These are phyloP conservation scores for Periophthalmus magnuspinnatus DNA, from an alignment of 2,797 vertebrate species.

Conservation along the genomic window DNA sequence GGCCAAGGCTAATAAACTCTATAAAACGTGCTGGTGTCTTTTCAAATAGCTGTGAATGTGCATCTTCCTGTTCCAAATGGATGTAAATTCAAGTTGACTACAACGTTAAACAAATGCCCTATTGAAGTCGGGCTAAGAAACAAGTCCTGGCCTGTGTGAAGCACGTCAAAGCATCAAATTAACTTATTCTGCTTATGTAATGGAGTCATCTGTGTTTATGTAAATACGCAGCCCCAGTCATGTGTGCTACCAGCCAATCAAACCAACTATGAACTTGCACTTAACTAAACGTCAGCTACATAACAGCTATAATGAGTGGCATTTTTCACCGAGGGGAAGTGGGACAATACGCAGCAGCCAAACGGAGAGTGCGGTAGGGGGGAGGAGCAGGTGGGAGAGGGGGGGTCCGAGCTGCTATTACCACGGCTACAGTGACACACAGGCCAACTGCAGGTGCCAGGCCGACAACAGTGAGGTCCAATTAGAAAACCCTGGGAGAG, in stretches of 20 bases:
- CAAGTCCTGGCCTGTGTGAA: not conserved
- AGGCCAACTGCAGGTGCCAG: conserved; percentile 75
- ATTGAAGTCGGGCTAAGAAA: not conserved
- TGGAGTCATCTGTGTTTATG: conserved; percentile 14
- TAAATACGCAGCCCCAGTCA: conserved; percentile 7
- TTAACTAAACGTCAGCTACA: conserved; percentile 30
- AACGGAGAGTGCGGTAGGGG: conserved; percentile 42
- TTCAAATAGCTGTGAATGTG: not conserved
- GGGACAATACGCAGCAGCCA: conserved; percentile 46
- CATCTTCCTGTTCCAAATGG: conserved; percentile 8
- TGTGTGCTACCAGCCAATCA: conserved; percentile 7
- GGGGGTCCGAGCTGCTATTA: conserved; percentile 64
- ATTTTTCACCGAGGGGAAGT: conserved; percentile 49
- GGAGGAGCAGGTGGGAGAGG: conserved; percentile 25
- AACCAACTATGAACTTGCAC: not conserved
- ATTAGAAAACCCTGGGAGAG: conserved; percentile 75
- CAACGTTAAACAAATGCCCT: conserved; percentile 1
- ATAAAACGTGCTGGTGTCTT: not conserved
- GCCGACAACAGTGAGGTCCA: conserved; percentile 72
- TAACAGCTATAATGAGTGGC: conserved; percentile 46
- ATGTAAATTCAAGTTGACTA: not conserved
- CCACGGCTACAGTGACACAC: conserved; percentile 75
- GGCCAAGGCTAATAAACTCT: not conserved
- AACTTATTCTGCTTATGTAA: conserved; percentile 26
- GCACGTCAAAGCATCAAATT: conserved; percentile 6